Evolutionary conservation across 2,888 invertebrate genomes (phyloP), one percentile per base, ranked within the genome.

Genomic region (Drosophila cognata): DNA sequence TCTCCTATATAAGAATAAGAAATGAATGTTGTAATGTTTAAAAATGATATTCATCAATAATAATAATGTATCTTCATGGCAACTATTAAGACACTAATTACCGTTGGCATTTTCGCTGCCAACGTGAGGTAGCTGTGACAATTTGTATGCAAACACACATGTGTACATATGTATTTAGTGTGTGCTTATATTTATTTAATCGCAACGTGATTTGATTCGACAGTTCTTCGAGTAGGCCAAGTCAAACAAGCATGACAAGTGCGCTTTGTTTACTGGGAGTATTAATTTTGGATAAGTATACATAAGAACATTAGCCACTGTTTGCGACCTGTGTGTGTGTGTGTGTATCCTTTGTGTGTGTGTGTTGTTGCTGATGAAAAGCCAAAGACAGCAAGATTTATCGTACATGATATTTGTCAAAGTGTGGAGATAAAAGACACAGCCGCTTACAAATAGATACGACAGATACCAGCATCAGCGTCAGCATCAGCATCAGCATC

Each of bases 391-490:
- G 67, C 70, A 69, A 55, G 89, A 84, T 86, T 86, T 80, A 86
- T 84, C 78, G 78, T 78, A 68, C 81, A 71, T 77, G 84, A 74
- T 71, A 75, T 84, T 76, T 84, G 79, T 83, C 74, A 80, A 78
- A 67, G 68, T 66, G 70, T 50, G 51, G 21, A 80, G 81, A 88
- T 77, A 85, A 73, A 81, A 79, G 70, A 82, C 64, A 69, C 72
- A 58, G 55, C 28, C 36, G 53, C 33, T 58, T 41, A 66, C 58
- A 59, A 51, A 68, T 33, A 62, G 72, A 73, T 71, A 74, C 62
- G 55, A 57, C 41, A 63, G 64, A 46, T 46, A 46, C 57, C 41
- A 56, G 56, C 38, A 56, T 29, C 55, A 38, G 13, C 41, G n/a
- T 7, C n/a, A n/a, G n/a, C 46, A 25, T 21, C 53, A 5, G 21